Evolutionary conservation across 37 sponge, comb jelly and placozoan species (phyloP).

Genomic region (Geodia barretti): DNA sequence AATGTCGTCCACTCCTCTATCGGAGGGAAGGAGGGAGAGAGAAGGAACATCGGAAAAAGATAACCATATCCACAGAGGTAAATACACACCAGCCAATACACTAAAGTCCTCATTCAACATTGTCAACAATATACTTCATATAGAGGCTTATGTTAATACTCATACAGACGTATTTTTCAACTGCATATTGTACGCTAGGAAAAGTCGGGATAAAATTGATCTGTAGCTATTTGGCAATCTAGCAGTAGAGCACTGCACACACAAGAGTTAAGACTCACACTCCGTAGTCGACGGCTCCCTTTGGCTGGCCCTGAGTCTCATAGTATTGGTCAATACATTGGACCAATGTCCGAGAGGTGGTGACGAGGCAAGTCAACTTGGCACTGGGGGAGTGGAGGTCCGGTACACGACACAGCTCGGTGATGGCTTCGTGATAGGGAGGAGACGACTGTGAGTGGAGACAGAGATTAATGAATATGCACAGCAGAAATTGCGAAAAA

Average conservation of each 20-base stretch:
- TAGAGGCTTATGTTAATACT: too few species aligned
- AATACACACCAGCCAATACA: neutral
- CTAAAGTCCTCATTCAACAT: too few species aligned
- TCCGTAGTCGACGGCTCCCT: conserved; percentile 4
- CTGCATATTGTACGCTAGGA: too few species aligned
- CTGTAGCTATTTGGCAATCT: too few species aligned
- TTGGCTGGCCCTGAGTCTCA: conserved; percentile 3
- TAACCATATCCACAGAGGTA: neutral
- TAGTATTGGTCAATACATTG: conserved; percentile 71
- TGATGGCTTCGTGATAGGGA: conserved; percentile 58
- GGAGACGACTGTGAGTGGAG: conserved; percentile 23
- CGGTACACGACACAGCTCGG: conserved; percentile 38
- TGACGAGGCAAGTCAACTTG: conserved; percentile 68
- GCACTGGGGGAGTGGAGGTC: conserved; percentile 40
- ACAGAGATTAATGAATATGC: neutral
- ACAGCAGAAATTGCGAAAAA: too few species aligned
- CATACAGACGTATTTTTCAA: too few species aligned
- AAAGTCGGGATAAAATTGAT: too few species aligned
- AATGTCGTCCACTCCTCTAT: conserved; percentile 89
- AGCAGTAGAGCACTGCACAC: neutral
- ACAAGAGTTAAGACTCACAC: conserved; percentile 14
- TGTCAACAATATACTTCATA: too few species aligned
- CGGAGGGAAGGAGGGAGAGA: neutral
- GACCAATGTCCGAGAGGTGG: conserved; percentile 41
- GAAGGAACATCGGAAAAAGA: neutral